Evolutionary conservation across 1,140 invertebrate genomes (phyloP).

Genomic region (Pseudomyrmex dendroicus): DNA sequence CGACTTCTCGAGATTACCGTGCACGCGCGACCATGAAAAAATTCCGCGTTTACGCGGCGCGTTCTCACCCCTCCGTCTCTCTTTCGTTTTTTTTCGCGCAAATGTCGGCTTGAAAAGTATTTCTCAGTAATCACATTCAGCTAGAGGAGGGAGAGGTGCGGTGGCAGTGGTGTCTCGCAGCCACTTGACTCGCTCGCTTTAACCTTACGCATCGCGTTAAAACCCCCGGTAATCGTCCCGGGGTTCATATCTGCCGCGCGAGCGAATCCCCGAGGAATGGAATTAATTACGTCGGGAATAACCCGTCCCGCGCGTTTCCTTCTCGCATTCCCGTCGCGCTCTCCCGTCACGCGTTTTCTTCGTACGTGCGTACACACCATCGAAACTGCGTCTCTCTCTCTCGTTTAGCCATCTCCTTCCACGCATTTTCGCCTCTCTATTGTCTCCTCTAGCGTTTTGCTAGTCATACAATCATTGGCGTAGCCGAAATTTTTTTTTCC

Average conservation of each 20-base stretch:
- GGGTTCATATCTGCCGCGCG: constrained; percentile 38
- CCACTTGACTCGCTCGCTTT: constrained; percentile 22
- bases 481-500: neutral
- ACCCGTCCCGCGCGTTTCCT: constrained; percentile 20
- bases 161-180: neutral
- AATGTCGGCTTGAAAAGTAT: neutral
- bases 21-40: constrained; percentile 25
- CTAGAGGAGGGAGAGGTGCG: neutral
- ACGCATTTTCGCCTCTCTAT: constrained; percentile 6
- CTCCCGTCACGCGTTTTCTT: constrained; percentile 22
- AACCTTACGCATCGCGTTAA: constrained; percentile 46
- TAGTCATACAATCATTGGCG: constrained; percentile 22
- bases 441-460: constrained; percentile 12
- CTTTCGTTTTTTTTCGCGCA: too few species aligned
- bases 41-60: constrained; percentile 10
- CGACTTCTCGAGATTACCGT: neutral
- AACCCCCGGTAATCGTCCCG: constrained; percentile 26
- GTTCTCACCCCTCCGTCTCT: too few species aligned
- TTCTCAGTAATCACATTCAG: constrained; percentile 16
- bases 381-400: neutral
- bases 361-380: neutral
- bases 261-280: constrained; percentile 47
- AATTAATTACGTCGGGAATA: constrained; percentile 65
- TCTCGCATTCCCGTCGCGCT: neutral
- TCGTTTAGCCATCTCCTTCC: constrained; percentile 40